A percentile compares a stretch with the other conserved stretches of the same genome.
Conservation (phyloP, 2,888 invertebrate genomes). For the Notocelia uddmanniana region DNA sequence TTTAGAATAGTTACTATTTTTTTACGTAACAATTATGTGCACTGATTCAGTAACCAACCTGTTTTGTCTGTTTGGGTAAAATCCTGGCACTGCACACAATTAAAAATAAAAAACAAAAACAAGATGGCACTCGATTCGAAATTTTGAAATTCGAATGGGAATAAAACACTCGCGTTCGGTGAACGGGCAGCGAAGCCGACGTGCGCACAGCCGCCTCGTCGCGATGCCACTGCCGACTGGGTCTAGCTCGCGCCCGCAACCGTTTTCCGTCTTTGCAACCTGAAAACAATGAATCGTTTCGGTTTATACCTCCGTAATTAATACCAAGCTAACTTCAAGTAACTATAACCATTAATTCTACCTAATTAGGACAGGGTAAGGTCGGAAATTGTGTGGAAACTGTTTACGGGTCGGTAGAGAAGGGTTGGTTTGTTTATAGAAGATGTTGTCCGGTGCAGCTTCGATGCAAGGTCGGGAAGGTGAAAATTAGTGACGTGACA, state of each 20-base stretch:
- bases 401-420: conserved; percentile 43
- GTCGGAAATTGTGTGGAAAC: conserved; percentile 40
- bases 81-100: conserved; percentile 75
- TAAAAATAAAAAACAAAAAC: conserved; percentile 60
- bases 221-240: conserved; percentile 38
- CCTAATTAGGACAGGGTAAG: conserved; percentile 41
- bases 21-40: conserved; percentile 46
- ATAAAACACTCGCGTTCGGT: conserved; percentile 65
- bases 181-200: conserved; percentile 38
- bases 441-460: conserved; percentile 48
- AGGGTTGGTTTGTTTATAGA: conserved; percentile 50
- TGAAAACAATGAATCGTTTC: conserved; percentile 61
- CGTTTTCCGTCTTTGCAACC: conserved; percentile 46
- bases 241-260: not conserved
- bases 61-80: conserved; percentile 56
- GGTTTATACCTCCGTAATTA: conserved; percentile 60
- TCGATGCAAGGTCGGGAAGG: conserved; percentile 57
- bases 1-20: conserved; percentile 46
- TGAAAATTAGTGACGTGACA: conserved; percentile 50
- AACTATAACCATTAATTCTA: conserved; percentile 43
- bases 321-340: conserved; percentile 52
- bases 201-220: conserved; percentile 30
- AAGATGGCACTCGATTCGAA: conserved; percentile 63
- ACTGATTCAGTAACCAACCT: conserved; percentile 63
- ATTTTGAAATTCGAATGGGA: conserved; percentile 53